A percentile compares a stretch with the other conserved stretches of the same genome.
Evolutionary conservation across 1,140 invertebrate species (phyloP).

Genomic region (Colletes latitarsis): DNA sequence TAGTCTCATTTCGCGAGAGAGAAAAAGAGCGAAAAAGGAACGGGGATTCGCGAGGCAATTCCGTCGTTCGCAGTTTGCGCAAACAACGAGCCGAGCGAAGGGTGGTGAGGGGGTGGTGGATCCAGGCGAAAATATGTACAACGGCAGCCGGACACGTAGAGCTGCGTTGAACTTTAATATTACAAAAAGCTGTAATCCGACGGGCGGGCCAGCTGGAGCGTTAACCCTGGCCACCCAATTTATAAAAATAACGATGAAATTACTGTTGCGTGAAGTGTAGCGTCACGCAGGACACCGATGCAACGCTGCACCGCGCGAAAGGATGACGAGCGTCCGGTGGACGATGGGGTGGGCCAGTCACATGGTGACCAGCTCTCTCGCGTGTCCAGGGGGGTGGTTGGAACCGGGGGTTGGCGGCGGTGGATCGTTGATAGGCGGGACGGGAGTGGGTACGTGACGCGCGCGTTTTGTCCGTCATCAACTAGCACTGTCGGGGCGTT

Average conservation of each 20-base stretch:
- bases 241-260: constrained; percentile 82
- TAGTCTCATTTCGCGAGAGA: no score
- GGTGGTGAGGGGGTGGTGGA: background rate
- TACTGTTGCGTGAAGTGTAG: constrained; percentile 80
- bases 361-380: constrained; percentile 15
- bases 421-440: background rate
- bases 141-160: constrained; percentile 41
- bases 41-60: constrained; percentile 18
- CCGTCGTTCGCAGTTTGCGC: constrained; percentile 45
- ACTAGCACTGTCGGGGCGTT: constrained; percentile 68
- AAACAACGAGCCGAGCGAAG: constrained; percentile 28
- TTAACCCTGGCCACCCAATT: constrained; percentile 79
- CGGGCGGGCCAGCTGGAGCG: constrained; percentile 76
- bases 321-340: constrained; percentile 58
- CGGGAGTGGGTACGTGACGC: constrained; percentile 58
- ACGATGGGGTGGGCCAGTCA: constrained; percentile 18
- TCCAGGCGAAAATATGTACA: constrained; percentile 32
- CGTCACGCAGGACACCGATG: constrained; percentile 71
- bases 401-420: background rate
- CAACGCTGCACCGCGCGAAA: constrained; percentile 68
- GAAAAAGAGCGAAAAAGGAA: background rate
- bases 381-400: constrained; percentile 2
- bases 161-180: constrained; percentile 71
- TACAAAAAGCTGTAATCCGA: constrained; percentile 78
- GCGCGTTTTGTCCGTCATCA: constrained; percentile 77